phyloP scores from a whole-genome alignment of 2,113 vertebrate genomes.

The Microtus pennsylvanicus region DNA sequence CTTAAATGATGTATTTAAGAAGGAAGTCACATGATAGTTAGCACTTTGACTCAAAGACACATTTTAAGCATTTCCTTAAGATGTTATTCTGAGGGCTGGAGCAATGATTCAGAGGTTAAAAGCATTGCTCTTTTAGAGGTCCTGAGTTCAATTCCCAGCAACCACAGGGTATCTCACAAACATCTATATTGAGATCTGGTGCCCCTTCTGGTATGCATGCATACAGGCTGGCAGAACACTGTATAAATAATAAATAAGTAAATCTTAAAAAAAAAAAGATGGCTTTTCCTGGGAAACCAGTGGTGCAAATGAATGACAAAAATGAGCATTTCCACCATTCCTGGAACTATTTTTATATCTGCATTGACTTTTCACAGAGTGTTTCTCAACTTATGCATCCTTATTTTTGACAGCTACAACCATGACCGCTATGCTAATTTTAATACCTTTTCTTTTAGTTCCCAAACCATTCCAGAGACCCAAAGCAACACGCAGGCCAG shows the following conservation, averaged over 20 bases:
- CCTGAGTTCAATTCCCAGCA: background rate
- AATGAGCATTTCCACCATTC: background rate
- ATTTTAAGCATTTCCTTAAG: slow-evolving; percentile 32
- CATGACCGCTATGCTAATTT: slow-evolving; percentile 28
- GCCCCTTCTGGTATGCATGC: background rate
- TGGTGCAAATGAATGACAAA: background rate
- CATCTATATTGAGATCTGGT: background rate
- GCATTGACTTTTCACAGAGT: slow-evolving; percentile 11
- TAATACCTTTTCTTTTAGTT: slow-evolving; percentile 53
- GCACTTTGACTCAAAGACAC: slow-evolving; percentile 30
- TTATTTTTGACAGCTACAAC: background rate
- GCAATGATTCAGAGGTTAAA: background rate
- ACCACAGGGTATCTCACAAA: background rate
- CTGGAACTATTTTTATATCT: slow-evolving; percentile 33
- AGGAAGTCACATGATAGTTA: background rate
- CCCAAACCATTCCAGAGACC: slow-evolving; percentile 56
- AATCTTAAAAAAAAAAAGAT: background rate
- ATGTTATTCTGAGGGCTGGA: background rate
- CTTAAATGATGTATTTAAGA: background rate
- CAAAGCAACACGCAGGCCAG: slow-evolving; percentile 43
- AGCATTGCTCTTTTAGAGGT: background rate
- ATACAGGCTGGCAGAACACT: background rate
- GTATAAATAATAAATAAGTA: background rate
- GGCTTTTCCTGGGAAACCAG: slow-evolving; percentile 17
- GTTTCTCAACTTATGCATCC: background rate